Evolutionary conservation across 2,797 vertebrate species (phyloP).

Genomic region (Paedocypris micromegethes): DNA sequence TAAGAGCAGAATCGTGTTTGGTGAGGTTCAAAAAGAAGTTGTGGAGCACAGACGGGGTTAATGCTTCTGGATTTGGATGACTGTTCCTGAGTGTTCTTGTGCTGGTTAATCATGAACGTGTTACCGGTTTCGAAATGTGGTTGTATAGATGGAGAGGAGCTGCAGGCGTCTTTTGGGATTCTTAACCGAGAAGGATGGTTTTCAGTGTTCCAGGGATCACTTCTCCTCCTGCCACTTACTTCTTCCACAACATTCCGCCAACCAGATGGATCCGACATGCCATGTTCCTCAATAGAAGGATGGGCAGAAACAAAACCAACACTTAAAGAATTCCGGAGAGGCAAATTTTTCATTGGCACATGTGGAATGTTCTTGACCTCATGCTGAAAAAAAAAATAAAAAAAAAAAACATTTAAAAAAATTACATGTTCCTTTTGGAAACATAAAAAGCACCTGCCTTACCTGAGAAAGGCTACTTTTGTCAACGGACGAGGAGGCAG

Average conservation of each 20-base stretch:
- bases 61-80: constrained; percentile 12
- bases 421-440: constrained; percentile 1
- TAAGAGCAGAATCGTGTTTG: not conserved
- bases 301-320: constrained; percentile 37
- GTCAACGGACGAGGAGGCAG: constrained; percentile 46
- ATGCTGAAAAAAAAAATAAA: not conserved
- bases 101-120: constrained; percentile 43
- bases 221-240: not conserved
- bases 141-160: not conserved
- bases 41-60: constrained; percentile 26
- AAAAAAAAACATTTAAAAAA: too few species aligned
- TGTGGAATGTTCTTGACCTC: constrained; percentile 49
- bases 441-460: constrained; percentile 43
- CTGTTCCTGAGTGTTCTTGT: constrained; percentile 41
- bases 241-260: constrained; percentile 1
- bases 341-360: constrained; percentile 53
- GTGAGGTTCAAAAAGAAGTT: constrained; percentile 49
- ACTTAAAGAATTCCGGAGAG: constrained; percentile 45
- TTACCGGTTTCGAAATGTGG: constrained; percentile 39
- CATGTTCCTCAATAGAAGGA: constrained; percentile 6
- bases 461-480: constrained; percentile 43
- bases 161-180: constrained; percentile 45
- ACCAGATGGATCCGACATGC: constrained; percentile 41
- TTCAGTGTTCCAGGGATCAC: constrained; percentile 6
- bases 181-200: constrained; percentile 31